Base-by-base conservation (phyloP, 2,113 vertebrate genomes). In the Micronycteris hirsuta region DNA sequence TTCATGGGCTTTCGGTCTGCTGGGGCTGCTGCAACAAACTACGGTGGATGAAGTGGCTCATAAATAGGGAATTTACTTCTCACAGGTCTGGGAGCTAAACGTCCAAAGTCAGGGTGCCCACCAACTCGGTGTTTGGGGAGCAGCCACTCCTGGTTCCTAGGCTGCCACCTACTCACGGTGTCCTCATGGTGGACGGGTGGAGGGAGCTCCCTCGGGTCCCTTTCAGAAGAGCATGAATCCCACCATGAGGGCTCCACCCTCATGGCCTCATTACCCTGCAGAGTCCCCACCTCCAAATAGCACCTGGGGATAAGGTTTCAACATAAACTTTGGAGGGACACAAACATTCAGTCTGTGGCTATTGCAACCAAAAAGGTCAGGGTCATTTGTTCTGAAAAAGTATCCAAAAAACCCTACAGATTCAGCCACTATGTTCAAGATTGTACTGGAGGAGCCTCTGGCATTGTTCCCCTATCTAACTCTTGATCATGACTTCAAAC, bases 1-100 rank as follows among this genome's bases (percentile, higher is more conserved):
- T 47, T 52, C 2, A 0, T 2, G 38, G 38, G 1, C 4, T 3
- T 24, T 20, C 7, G 28, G 65, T 28, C 22, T 20, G 2, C 1
- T 2, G 14, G 38, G 68, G 36, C 28, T 13, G 28, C 47, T 17
- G 5, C 2, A 14, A 56, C 31, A 12, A n/a, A 38, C 22, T 22
- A 5, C 13, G 26, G 22, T 0, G 56, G 65, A 58, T 1, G 0
- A 38, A 26, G 22, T 0, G 22, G 41, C 33, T 71, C 8, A 17
- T 45, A 17, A 9, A n/a, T 28, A 26, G 7, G 56, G 13, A 31
- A 47, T 3, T 22, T 12, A 3, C 77, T 82, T n/a, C 65, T 15
- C 38, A 28, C 20, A 15, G 10, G 7, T 26, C 49, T 36, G 49
- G 5, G 68, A 61, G 22, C 38, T 36, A 38, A 47, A 58, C 13